phyloP scores from a whole-genome alignment of 2,888 invertebrate species.

The Conistra vaccinii region DNA sequence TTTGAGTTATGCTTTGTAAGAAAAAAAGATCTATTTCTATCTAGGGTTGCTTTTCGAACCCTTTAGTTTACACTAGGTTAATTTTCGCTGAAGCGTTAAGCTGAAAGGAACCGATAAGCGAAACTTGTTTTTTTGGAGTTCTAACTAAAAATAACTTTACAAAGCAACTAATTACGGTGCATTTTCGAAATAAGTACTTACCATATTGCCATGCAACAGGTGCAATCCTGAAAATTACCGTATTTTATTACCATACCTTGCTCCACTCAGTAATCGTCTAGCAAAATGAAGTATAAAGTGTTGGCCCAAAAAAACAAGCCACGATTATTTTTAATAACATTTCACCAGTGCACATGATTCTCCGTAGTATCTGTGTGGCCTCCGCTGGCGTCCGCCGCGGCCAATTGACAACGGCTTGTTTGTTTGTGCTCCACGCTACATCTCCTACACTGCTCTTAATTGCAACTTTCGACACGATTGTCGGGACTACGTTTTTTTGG shows the following conservation, averaged over 20 bases:
- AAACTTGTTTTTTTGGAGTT: neutral
- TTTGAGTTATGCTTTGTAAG: conserved; percentile 66
- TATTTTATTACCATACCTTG: neutral
- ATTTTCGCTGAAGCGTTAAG: conserved; percentile 48
- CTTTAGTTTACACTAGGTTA: conserved; percentile 58
- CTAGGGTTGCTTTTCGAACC: conserved; percentile 43
- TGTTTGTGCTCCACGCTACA: conserved; percentile 74
- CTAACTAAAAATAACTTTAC: neutral
- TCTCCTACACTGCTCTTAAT: conserved; percentile 80
- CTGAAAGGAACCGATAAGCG: conserved; percentile 17
- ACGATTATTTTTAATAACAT: conserved; percentile 51
- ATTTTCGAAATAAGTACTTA: neutral
- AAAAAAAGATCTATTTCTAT: conserved; percentile 41
- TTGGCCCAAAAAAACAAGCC: conserved; percentile 4
- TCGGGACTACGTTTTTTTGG: conserved; percentile 44
- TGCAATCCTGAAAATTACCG: neutral
- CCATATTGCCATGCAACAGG: neutral
- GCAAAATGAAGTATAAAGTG: conserved; percentile 26
- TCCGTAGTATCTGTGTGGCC: conserved; percentile 81
- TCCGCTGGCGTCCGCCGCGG: conserved; percentile 77
- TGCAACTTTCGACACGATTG: conserved; percentile 78
- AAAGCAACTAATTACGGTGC: neutral
- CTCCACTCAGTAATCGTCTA: neutral
- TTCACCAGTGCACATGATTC: conserved; percentile 68
- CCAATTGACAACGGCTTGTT: conserved; percentile 80